Evolutionary conservation across 2,888 invertebrate species (phyloP), one percentile per base, ranked within the genome.

Genomic region (Isoperla grammatica): DNA sequence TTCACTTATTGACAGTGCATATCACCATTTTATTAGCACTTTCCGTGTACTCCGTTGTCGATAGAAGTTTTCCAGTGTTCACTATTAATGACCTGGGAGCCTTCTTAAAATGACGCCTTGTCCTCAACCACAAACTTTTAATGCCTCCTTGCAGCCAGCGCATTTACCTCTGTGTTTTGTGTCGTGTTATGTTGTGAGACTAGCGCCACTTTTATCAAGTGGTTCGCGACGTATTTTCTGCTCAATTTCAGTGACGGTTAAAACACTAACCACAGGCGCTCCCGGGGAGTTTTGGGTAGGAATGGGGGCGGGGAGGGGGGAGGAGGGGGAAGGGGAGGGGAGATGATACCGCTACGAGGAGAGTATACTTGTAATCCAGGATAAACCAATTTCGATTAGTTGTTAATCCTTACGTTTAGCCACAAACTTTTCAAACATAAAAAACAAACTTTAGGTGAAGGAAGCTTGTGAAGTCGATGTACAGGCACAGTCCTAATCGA

Each of bases 301-400:
- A 13, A n/a, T 1, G 50, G 35, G 4, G 50, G 37, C 2, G 37
- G 37, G 29, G 37, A 9, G 9, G 50, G 15, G 35, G 50, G 29
- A 9, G 19, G 1, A 11, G 2, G 39, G n/a, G 19, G 19, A 20
- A 37, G 6, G 6, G 39, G 39, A 4, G 53, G 17, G 22, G 29
- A 23, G 49, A 29, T 23, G 29, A 15, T 50, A 29, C 29, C 4
- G 29, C 29, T 17, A 17, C n/a, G 9, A 39, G 37, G 39, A 19
- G 12, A 17, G 53, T 35, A 53, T 53, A 37, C 53, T 17, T 35
- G 53, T 39, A 35, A 53, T 13, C 53, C 53, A 39, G 40, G 39
- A 53, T 53, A 35, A 53, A 53, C 37, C 53, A 53, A 53, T 53
- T 53, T 53, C 53, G 53, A 53, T 53, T 53, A 53, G 53, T 53